Evolutionary conservation across 2,797 vertebrate genomes (phyloP), one percentile per base, ranked within the genome.

Genomic region (Acanthiza pusilla): DNA sequence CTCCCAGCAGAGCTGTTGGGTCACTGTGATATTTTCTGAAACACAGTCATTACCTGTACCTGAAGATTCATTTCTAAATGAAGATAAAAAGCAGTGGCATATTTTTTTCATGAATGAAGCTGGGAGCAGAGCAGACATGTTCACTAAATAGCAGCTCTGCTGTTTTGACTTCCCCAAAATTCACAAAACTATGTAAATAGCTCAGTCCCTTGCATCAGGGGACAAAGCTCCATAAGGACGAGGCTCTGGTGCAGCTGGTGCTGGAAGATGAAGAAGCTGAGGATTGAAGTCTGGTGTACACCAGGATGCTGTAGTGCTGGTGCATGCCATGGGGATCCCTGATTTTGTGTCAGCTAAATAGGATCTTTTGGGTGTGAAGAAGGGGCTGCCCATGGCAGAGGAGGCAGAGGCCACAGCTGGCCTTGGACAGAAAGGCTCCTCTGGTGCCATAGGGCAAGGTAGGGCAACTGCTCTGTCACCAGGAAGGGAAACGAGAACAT

Each of bases 1-100:
- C 14, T 88, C 26, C n/a, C 53, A 79, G 48, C 48, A 70, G 53
- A 76, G 60, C 54, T 87, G 42, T 34, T 88, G 91, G 86, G 55
- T 85, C 40, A 80, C 48, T 65, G 68, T 60, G 47, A 70, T 92
- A 48, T 82, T 89, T 85, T 85, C 60, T 11, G 40, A 89, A 73
- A 51, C 40, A 60, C 2, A 15, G 22, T 47, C 36, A 54, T 77
- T 79, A 76, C 26, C 22, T 30, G 11, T 48, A 74, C 20, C 36
- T 88, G 72, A 85, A 67, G 38, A 74, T 67, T 70, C 1, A 63
- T 82, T 89, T 87, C 60, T 53, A 89, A 85, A 85, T 50, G 51
- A 58, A 70, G 20, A n/a, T n/a, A 53, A 68, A 62, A 77, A 54
- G 0, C 22, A 51, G 25, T 2, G 16, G 21, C 38, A 27, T 11